Evolutionary conservation across 1,140 invertebrate species (phyloP), one percentile per base, ranked within the genome.

Genomic region (Bombus cullumanus): DNA sequence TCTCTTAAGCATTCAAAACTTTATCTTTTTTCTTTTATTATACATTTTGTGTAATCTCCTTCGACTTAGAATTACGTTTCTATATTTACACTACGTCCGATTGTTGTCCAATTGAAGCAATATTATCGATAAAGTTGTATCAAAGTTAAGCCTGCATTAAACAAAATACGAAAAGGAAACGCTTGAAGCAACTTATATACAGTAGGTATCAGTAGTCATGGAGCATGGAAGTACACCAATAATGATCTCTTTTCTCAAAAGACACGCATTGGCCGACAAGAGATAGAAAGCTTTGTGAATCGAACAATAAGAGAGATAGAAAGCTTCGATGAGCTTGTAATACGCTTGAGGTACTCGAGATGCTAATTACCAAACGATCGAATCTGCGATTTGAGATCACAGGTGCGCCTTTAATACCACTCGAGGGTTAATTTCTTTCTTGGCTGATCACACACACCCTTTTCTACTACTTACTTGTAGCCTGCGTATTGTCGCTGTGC

Each of bases 381-480:
- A 66, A n/a, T 72, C 34, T 41, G 43, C 10, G 6, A 73, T 34
- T 82, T 43, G 18, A n/a, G 28, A 37, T 69, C 22, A 13, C 41
- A 73, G 43, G 1, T 83, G 41, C 77, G 22, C 22, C 39, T 28
- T 18, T 77, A 75, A 81, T 83, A 79, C 72, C 88, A 85, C 82
- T 88, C 88, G 79, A 88, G 86, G 75, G 77, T 88, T 77, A 88
- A 85, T 81, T 59, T 81, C 81, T 85, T 59, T 57, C 59, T n/a
- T 41, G 66, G 66, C 66, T 72, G 57, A 78, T 39, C 77, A 59
- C 10, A 62, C 28, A n/a, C 59, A n/a, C 10, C 31, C 66, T 22
- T 57, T 43, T 75, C 37, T 81, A 53, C 66, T 57, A 39, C 76
- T 69, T 59, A 83, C 77, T 72, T 69, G 79, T 86, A 82, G 88